Percentiles rank a stretch among this genome's conserved stretches.
These are phyloP conservation scores for Xerus rutilus DNA, from an alignment of 2,797 vertebrate genomes.

Conservation along the genomic window DNA sequence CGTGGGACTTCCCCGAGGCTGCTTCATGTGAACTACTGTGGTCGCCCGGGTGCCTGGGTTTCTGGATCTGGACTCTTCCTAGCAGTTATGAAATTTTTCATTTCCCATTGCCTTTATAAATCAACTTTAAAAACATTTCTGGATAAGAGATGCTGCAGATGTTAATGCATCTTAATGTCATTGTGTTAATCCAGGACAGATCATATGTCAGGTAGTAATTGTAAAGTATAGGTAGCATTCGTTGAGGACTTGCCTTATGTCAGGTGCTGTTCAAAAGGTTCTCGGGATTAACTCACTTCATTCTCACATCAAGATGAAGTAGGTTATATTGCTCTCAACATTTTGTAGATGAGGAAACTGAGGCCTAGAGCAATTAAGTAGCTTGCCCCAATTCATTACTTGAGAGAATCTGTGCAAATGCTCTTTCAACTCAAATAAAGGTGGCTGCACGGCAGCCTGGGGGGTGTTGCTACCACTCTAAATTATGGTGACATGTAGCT, in stretches of 20 bases:
- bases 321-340: neutral
- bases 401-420: neutral
- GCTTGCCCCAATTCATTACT: neutral
- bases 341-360: neutral
- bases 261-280: neutral
- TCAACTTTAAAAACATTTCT: neutral
- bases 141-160: neutral
- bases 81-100: neutral
- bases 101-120: neutral
- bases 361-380: neutral
- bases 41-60: neutral
- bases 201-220: neutral
- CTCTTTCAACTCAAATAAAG: neutral
- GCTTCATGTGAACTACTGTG: neutral
- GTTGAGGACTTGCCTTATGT: neutral
- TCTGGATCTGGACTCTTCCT: neutral
- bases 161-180: neutral
- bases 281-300: neutral
- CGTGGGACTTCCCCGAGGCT: fast-evolving
- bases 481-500: neutral
- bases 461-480: neutral
- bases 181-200: neutral
- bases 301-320: neutral
- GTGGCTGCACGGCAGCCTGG: neutral
- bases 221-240: neutral